phyloP scores from a whole-genome alignment of 1,140 invertebrate genomes.

The Lepidurus apus region DNA sequence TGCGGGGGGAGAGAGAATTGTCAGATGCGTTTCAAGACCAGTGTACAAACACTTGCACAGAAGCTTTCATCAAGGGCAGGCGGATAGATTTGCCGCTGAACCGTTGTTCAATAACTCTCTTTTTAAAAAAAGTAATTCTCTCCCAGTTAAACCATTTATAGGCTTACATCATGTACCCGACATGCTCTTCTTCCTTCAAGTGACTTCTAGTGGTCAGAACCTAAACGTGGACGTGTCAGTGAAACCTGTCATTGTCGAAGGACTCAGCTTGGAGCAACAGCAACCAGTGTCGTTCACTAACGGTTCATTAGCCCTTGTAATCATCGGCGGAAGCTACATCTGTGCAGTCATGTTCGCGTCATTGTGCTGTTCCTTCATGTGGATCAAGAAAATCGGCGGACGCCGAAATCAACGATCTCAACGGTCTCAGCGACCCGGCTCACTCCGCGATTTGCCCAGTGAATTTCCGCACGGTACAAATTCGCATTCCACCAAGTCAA shows the following conservation, averaged over 20 bases:
- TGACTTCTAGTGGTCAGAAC: too few relatives aligned
- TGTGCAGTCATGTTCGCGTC: slow-evolving; percentile 23
- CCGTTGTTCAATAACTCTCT: neutral
- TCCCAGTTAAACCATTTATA: too few relatives aligned
- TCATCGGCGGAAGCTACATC: neutral
- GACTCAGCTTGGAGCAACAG: neutral
- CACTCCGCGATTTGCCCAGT: neutral
- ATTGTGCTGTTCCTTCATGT: slow-evolving; percentile 19
- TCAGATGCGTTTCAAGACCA: slow-evolving; percentile 1
- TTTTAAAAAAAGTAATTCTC: too few relatives aligned
- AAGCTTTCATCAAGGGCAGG: slow-evolving; percentile 12
- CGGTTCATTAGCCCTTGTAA: neutral
- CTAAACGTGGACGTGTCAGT: too few relatives aligned
- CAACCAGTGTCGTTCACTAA: neutral
- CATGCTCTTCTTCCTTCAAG: too few relatives aligned
- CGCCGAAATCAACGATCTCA: neutral
- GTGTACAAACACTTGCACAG: neutral
- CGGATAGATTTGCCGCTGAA: neutral
- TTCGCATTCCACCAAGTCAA: neutral
- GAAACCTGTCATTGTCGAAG: too few relatives aligned
- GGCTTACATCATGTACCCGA: too few relatives aligned
- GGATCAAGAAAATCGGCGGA: neutral
- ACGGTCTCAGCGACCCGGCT: too few relatives aligned
- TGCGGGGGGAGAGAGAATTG: neutral
- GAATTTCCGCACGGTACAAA: neutral